Conservation (phyloP, 2,113 vertebrate genomes). For the Malaclemys terrapin region DNA sequence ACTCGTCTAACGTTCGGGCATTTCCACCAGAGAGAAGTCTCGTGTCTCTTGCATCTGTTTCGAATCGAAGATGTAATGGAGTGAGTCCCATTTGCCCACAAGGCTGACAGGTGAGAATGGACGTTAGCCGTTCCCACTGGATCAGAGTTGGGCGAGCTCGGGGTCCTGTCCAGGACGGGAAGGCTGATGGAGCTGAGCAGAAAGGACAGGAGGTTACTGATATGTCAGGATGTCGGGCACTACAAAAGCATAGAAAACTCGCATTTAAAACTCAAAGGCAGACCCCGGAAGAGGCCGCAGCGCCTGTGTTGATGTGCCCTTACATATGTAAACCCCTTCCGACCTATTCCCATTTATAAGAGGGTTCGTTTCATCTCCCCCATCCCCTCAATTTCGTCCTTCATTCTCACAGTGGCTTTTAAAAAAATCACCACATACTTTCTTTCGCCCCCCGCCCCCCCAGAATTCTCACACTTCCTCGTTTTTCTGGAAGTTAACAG, state of each 20-base stretch:
- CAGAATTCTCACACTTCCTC: conserved; percentile 51
- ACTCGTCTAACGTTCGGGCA: rapidly evolving
- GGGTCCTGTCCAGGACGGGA: neutral
- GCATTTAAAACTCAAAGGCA: conserved; percentile 63
- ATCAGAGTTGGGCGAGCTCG: neutral
- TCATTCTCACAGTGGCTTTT: neutral
- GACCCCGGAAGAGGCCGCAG: conserved; percentile 18
- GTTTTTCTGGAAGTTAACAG: neutral
- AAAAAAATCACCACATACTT: neutral
- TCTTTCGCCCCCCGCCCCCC: neutral
- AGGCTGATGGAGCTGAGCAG: neutral
- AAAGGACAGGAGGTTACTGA: neutral
- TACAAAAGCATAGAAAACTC: conserved; percentile 19
- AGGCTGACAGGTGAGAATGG: neutral
- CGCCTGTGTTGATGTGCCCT: neutral
- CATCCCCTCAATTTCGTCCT: neutral
- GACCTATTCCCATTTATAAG: neutral
- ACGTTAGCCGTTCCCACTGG: neutral
- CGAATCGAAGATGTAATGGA: rapidly evolving
- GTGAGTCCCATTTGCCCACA: neutral
- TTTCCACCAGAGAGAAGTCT: rapidly evolving
- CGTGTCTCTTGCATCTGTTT: neutral
- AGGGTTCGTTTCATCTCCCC: neutral
- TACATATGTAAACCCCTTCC: conserved; percentile 40
- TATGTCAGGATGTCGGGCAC: conserved; percentile 40